phyloP scores from a whole-genome alignment of 1,140 invertebrate species.

The Drosophila novamexicana region DNA sequence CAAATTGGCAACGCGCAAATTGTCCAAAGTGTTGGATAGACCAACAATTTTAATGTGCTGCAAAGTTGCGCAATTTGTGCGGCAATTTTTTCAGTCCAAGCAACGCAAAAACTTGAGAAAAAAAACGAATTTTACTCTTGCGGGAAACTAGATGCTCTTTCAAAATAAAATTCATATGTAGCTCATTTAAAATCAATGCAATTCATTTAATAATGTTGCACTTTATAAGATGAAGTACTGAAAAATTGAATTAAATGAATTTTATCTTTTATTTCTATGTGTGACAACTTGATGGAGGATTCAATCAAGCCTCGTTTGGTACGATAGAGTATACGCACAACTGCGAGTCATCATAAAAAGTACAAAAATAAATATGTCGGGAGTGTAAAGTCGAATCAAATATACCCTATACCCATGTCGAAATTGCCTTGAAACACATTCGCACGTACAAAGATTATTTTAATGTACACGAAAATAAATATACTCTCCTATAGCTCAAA shows the following conservation, averaged over 20 bases:
- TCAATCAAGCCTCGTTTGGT: not conserved
- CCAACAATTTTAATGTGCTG: slow-evolving; percentile 39
- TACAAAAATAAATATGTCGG: not conserved
- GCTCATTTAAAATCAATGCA: not conserved
- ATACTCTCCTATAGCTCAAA: not conserved
- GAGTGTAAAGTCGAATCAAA: not conserved
- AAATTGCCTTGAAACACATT: too few relatives aligned
- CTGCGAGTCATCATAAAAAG: not conserved
- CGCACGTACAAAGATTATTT: too few relatives aligned
- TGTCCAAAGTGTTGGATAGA: slow-evolving; percentile 45
- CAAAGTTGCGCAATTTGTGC: slow-evolving; percentile 60
- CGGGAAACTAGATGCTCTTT: not conserved
- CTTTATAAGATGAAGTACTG: not conserved
- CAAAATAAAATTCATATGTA: not conserved
- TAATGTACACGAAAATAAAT: too few relatives aligned
- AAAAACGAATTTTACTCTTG: slow-evolving; percentile 1
- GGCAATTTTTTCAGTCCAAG: slow-evolving; percentile 36
- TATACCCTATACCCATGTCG: not conserved
- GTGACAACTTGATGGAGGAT: not conserved
- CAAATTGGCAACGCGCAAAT: slow-evolving; percentile 48
- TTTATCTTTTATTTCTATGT: not conserved
- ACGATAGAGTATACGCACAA: slow-evolving; percentile 8
- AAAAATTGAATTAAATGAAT: not conserved
- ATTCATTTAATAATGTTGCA: not conserved
- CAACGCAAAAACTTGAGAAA: slow-evolving; percentile 45